Conservation (phyloP, 2,113 vertebrate genomes). For the Balaeniceps rex region DNA sequence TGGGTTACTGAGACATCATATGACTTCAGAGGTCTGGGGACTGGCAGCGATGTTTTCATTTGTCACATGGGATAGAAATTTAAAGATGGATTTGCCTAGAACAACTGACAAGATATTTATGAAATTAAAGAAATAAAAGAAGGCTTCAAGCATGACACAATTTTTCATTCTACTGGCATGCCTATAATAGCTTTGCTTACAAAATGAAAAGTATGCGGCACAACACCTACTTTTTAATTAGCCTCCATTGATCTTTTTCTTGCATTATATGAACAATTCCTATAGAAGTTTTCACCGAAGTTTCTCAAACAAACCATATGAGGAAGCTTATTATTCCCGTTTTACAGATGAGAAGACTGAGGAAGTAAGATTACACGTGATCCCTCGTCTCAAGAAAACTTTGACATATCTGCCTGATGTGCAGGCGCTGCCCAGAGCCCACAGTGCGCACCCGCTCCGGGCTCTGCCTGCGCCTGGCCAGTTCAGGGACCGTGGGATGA, state of each 20-base stretch:
- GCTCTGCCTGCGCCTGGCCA: neutral
- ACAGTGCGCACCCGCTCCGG: accelerated
- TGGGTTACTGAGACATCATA: neutral
- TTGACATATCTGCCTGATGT: accelerated
- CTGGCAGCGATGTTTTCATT: neutral
- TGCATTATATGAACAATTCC: neutral
- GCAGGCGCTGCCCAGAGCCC: neutral
- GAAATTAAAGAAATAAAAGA: neutral
- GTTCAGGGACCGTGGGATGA: accelerated
- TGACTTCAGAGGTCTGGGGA: neutral
- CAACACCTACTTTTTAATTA: neutral
- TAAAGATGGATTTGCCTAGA: neutral
- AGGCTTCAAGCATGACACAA: neutral
- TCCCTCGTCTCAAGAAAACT: neutral
- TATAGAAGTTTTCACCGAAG: neutral
- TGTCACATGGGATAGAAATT: neutral
- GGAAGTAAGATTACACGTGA: neutral
- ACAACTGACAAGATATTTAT: neutral
- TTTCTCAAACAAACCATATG: neutral
- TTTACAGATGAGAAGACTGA: neutral
- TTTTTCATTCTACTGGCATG: neutral
- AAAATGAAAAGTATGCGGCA: neutral
- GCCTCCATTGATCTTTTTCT: neutral
- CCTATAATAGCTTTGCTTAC: neutral
- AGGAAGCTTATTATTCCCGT: neutral